These are phyloP conservation scores for Enteromius thamalakanensis DNA, from an alignment of 2,797 vertebrate genomes.

Conservation along the genomic window DNA sequence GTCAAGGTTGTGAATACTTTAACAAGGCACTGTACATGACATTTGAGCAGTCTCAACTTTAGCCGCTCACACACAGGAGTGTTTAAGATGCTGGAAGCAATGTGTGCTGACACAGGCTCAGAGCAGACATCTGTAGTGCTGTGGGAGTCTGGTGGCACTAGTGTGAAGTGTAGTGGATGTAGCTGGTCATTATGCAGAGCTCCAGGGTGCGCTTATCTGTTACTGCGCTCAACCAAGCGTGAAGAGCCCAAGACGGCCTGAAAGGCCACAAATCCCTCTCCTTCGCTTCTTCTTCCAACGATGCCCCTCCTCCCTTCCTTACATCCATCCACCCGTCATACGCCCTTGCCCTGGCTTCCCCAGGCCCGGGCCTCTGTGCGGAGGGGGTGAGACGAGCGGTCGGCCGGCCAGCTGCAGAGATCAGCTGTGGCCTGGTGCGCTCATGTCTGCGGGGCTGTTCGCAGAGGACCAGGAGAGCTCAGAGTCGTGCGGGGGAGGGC, in stretches of 20 bases:
- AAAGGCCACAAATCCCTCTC: constrained; percentile 80
- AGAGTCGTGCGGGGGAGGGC: constrained; percentile 61
- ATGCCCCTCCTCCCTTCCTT: constrained; percentile 58
- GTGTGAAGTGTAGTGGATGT: constrained; percentile 76
- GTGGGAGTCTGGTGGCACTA: constrained; percentile 54
- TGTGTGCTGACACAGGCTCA: constrained; percentile 43
- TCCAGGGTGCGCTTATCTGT: constrained; percentile 86
- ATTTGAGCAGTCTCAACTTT: constrained; percentile 7
- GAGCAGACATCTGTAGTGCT: constrained; percentile 48
- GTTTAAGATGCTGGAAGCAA: constrained; percentile 41
- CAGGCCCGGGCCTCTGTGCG: constrained; percentile 59
- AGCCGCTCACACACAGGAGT: constrained; percentile 28
- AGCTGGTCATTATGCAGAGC: constrained; percentile 83
- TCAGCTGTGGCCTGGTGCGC: constrained; percentile 78
- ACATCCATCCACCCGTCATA: constrained; percentile 60
- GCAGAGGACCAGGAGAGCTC: constrained; percentile 54
- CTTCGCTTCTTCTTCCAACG: constrained; percentile 43
- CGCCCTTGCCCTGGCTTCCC: constrained; percentile 61
- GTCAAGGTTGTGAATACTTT: constrained; percentile 32
- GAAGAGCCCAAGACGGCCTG: constrained; percentile 83
- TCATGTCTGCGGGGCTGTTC: constrained; percentile 61
- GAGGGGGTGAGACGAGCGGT: constrained; percentile 29
- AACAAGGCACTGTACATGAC: constrained; percentile 30
- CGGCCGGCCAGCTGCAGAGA: constrained; percentile 76
- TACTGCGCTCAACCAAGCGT: constrained; percentile 82